These are phyloP conservation scores for Melinaea menophilus DNA, from an alignment of 2,888 invertebrate species.

Conservation along the genomic window DNA sequence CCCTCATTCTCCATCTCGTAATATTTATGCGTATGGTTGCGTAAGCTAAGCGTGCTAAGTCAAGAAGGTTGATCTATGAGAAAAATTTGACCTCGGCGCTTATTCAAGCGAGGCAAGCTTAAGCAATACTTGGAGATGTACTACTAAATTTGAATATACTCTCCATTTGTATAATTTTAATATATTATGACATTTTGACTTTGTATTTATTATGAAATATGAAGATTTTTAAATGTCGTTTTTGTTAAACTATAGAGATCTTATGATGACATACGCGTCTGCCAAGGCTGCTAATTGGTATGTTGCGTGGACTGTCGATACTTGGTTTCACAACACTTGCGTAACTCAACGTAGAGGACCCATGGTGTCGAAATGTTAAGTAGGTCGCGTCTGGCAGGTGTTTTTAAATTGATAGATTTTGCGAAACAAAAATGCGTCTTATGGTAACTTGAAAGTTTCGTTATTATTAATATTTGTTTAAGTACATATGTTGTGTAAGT, in stretches of 20 bases:
- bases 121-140: slow-evolving; percentile 8
- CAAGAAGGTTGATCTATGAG: slow-evolving; percentile 24
- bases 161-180: too few relatives aligned
- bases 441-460: background rate
- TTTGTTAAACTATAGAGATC: too few relatives aligned
- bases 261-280: background rate
- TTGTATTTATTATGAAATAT: too few relatives aligned
- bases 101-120: slow-evolving; percentile 19
- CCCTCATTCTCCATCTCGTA: slow-evolving; percentile 16
- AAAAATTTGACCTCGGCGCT: slow-evolving; percentile 32
- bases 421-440: slow-evolving; percentile 25
- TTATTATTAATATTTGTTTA: background rate
- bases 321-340: background rate
- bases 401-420: slow-evolving; percentile 19
- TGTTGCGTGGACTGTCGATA: background rate
- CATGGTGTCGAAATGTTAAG: slow-evolving; percentile 13
- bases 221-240: too few relatives aligned
- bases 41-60: slow-evolving; percentile 10
- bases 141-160: background rate
- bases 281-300: slow-evolving; percentile 5
- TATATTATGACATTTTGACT: too few relatives aligned
- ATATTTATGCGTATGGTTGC: slow-evolving; percentile 17
- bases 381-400: slow-evolving; percentile 22
- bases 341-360: slow-evolving; percentile 3
- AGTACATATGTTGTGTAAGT: background rate